Conservation (phyloP, 2,888 invertebrate genomes). For the Hypsopygia costalis region DNA sequence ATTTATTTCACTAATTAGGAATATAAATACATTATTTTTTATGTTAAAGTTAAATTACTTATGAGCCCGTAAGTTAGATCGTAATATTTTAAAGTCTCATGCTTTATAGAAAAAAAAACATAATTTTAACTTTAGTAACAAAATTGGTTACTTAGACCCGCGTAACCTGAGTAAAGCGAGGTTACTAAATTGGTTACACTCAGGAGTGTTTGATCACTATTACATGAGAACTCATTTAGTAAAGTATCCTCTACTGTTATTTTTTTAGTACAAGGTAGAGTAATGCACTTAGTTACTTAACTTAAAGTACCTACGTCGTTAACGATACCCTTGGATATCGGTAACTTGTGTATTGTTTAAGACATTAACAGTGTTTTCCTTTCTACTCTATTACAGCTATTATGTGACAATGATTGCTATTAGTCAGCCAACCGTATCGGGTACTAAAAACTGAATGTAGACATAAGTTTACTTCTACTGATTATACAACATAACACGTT, state of each 20-base stretch:
- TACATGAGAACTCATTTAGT: neutral
- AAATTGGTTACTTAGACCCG: too few species aligned
- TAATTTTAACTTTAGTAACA: too few species aligned
- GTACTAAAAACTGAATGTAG: neutral
- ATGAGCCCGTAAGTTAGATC: too few species aligned
- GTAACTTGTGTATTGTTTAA: neutral
- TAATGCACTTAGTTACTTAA: neutral
- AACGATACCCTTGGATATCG: neutral
- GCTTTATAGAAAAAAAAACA: too few species aligned
- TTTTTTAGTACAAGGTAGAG: neutral
- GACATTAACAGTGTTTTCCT: neutral
- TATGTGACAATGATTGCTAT: neutral
- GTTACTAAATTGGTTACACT: too few species aligned
- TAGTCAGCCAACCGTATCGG: neutral
- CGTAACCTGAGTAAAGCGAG: too few species aligned
- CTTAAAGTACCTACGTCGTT: neutral
- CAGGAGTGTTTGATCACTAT: neutral
- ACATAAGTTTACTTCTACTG: too few species aligned
- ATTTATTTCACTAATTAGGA: too few species aligned
- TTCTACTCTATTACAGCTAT: neutral
- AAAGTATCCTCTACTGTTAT: neutral
- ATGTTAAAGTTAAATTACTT: too few species aligned
- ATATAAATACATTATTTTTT: too few species aligned
- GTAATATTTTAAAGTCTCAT: too few species aligned
- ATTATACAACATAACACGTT: too few species aligned